These are phyloP conservation scores for Euwallacea similis DNA, from an alignment of 1,140 invertebrate genomes.

Conservation along the genomic window DNA sequence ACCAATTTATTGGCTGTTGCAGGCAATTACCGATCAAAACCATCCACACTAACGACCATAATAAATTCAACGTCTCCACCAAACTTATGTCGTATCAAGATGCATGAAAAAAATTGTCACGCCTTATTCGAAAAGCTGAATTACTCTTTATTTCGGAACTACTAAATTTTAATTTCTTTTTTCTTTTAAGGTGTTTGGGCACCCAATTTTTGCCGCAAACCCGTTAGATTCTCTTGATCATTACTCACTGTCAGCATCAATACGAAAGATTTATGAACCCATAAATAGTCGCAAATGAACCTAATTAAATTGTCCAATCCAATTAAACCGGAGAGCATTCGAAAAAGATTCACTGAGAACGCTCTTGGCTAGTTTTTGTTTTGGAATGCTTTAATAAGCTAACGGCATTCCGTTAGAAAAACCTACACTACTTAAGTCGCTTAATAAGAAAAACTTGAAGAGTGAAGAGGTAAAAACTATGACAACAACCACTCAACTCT, in stretches of 20 bases:
- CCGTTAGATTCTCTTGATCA: too few relatives aligned
- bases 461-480: background rate
- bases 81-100: too few relatives aligned
- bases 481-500: background rate
- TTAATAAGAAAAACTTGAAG: conserved; percentile 1
- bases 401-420: conserved; percentile 3
- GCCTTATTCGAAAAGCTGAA: too few relatives aligned
- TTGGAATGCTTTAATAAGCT: conserved; percentile 8
- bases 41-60: too few relatives aligned
- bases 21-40: too few relatives aligned
- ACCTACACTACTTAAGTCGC: background rate
- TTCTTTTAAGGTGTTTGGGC: too few relatives aligned
- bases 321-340: background rate
- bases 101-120: too few relatives aligned
- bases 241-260: background rate
- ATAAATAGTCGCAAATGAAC: conserved; percentile 5
- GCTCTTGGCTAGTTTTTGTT: conserved; percentile 9
- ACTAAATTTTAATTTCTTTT: too few relatives aligned
- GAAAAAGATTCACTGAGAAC: background rate
- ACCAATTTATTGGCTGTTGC: too few relatives aligned
- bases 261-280: conserved; percentile 9
- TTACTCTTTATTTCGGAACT: too few relatives aligned
- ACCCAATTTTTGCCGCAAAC: too few relatives aligned
- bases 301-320: conserved; percentile 15
- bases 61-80: too few relatives aligned